These are phyloP conservation scores for Galaxea fascicularis DNA, from an alignment of 92 coral and sea anemone genomes.

Conservation along the genomic window DNA sequence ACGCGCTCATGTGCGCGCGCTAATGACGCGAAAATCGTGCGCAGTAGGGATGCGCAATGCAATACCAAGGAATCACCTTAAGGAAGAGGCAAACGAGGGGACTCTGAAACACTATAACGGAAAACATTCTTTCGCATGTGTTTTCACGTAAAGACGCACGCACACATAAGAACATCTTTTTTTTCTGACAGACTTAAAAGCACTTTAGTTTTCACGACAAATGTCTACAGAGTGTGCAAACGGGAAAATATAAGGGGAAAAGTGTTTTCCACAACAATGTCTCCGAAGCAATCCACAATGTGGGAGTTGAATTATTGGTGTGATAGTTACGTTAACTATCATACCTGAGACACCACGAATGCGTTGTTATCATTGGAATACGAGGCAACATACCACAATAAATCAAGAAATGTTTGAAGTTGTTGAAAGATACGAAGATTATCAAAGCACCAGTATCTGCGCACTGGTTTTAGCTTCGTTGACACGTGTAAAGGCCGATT, in stretches of 20 bases:
- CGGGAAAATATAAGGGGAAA: background rate
- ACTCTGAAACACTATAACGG: background rate
- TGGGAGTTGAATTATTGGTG: background rate
- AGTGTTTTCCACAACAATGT: background rate
- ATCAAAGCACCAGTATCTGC: too few relatives aligned
- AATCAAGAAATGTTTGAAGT: background rate
- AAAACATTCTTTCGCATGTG: background rate
- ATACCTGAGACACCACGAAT: background rate
- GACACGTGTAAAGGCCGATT: background rate
- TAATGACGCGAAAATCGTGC: too few relatives aligned
- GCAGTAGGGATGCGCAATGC: too few relatives aligned
- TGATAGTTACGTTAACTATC: background rate
- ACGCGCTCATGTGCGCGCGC: too few relatives aligned
- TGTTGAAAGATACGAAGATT: background rate
- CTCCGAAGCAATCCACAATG: background rate
- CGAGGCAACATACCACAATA: background rate
- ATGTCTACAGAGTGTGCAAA: background rate
- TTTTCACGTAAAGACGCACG: background rate
- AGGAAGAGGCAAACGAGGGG: background rate
- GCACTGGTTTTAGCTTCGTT: background rate
- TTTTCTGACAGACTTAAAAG: too few relatives aligned
- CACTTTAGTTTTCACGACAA: background rate
- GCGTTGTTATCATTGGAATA: background rate
- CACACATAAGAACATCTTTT: background rate
- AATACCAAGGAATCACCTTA: too few relatives aligned